These are phyloP conservation scores for Psilopsiagon aymara DNA, from an alignment of 2,113 vertebrate species.

Conservation along the genomic window DNA sequence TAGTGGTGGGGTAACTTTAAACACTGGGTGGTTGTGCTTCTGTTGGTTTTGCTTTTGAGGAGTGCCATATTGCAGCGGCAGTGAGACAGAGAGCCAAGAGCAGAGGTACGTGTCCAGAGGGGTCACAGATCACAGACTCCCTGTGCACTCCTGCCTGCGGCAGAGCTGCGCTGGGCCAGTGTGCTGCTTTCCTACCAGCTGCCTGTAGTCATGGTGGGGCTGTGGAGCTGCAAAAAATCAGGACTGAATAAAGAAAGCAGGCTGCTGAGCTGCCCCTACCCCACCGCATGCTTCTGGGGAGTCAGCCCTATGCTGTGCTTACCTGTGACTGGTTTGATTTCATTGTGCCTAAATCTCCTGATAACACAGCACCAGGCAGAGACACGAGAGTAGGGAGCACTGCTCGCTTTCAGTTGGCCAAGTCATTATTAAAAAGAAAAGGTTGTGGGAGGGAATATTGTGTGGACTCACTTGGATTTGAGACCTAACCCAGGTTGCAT, in stretches of 20 bases:
- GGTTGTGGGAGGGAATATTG: not conserved
- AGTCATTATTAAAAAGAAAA: not conserved
- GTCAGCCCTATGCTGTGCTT: not conserved
- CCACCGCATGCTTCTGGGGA: fast-evolving
- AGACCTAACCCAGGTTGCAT: not conserved
- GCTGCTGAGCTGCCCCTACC: not conserved
- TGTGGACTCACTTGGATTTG: not conserved
- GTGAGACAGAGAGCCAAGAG: not conserved
- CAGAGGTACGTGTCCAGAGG: not conserved
- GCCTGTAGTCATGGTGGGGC: fast-evolving
- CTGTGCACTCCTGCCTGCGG: not conserved
- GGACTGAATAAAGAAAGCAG: not conserved
- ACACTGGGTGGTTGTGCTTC: not conserved
- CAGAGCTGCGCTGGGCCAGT: not conserved
- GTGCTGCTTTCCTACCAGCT: not conserved
- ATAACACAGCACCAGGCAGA: not conserved
- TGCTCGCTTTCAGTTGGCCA: not conserved
- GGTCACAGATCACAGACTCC: not conserved
- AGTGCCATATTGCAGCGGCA: not conserved
- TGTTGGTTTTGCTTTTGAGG: not conserved
- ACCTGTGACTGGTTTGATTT: not conserved
- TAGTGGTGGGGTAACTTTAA: not conserved
- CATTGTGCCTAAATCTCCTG: not conserved
- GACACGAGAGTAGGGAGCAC: not conserved
- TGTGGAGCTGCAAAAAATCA: not conserved